Evolutionary conservation across 2,888 invertebrate species (phyloP), one percentile per base, ranked within the genome.

Genomic region (Lithophane leautieri): DNA sequence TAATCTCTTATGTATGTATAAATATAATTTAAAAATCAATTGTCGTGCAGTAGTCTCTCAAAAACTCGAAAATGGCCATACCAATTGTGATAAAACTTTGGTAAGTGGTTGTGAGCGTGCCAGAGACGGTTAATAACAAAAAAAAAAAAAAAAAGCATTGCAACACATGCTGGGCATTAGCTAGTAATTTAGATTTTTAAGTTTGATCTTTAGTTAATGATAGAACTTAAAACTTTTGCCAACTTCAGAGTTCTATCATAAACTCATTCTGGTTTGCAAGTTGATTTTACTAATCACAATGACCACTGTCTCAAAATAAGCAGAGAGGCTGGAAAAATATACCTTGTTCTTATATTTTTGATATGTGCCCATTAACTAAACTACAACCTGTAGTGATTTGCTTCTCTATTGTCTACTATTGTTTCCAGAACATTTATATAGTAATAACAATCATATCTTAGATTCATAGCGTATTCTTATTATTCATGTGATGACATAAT

Each of bases 381-480:
- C 40, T 40, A 16, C 22, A 28, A 52, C 16, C 8, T 22, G 4
- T 28, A 19, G 44, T 14, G 4, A 44, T 54, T 61, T 40, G 0
- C 0, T 52, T 63, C 62, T 60, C 58, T 47, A 65, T 65, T 73
- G 65, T 52, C 56, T 58, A 62, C 40, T 34, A 71, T 60, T 58
- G 58, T 60, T 73, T 82, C 68, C n/a, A 75, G 73, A 81, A 73
- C 9, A n/a, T 54, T 78, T 34, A 25, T 12, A 34, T 54, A 73
- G 12, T 28, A 47, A 22, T 62, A 56, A 60, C 34, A 67, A 62
- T 83, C 34, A 54, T 68, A 54, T 68, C 61, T 72, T 56, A 78
- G 67, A 78, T 72, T 81, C 58, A 76, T 58, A 60, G 52, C 61
- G 25, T 72, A 69, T 83, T 79, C 69, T 50, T 50, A 50, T 50